A percentile compares a stretch with the other conserved stretches of the same genome.
These are phyloP conservation scores for Clivina fossor DNA, from an alignment of 2,888 invertebrate species.

Conservation along the genomic window DNA sequence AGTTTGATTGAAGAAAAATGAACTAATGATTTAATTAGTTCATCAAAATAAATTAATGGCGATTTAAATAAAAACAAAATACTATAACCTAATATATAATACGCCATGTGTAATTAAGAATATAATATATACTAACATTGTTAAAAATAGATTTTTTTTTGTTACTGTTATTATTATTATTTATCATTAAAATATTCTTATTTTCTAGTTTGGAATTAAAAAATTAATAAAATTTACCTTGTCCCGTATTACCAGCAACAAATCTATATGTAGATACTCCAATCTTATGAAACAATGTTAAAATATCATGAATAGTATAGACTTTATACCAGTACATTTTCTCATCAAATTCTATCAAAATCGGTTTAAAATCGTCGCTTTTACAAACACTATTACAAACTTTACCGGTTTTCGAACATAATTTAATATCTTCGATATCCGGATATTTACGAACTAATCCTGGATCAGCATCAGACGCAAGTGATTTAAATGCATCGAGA, in stretches of 20 bases:
- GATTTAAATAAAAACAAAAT: too few relatives aligned
- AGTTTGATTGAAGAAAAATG: too few relatives aligned
- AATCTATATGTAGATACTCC: conserved; percentile 59
- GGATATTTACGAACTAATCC: conserved; percentile 45
- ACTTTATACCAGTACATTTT: conserved; percentile 60
- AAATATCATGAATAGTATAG: conserved; percentile 57
- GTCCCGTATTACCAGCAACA: conserved; percentile 75
- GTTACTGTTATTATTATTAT: too few relatives aligned
- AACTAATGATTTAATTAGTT: too few relatives aligned
- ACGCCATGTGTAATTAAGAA: too few relatives aligned
- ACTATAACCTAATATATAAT: too few relatives aligned
- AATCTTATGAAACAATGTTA: conserved; percentile 57
- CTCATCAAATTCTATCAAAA: conserved; percentile 49
- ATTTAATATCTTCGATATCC: conserved; percentile 53
- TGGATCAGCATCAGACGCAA: conserved; percentile 52
- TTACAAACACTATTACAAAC: conserved; percentile 42
- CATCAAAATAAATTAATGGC: too few relatives aligned
- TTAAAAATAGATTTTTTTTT: too few relatives aligned
- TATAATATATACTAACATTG: too few relatives aligned
- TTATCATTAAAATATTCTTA: too few relatives aligned
- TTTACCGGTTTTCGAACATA: conserved; percentile 18
- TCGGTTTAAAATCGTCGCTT: conserved; percentile 45
- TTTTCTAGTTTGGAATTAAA: too few relatives aligned
- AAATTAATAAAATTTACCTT: conserved; percentile 56
- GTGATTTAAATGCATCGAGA: too few relatives aligned